These are phyloP conservation scores for Dipodomys stephensi DNA, from an alignment of 2,113 vertebrate genomes.

Conservation along the genomic window DNA sequence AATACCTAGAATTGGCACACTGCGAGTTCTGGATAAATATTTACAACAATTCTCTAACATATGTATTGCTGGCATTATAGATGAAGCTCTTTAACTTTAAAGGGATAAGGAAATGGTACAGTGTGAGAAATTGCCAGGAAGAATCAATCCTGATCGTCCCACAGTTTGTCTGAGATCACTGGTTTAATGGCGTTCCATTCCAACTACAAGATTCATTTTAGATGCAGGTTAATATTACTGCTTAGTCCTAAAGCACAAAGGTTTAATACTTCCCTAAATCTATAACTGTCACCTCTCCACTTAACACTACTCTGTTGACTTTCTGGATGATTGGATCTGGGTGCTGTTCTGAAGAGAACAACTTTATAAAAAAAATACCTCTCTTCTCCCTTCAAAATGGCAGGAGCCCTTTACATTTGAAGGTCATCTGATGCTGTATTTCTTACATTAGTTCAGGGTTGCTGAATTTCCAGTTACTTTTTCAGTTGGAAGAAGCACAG, in stretches of 20 bases:
- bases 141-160: not conserved
- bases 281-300: not conserved
- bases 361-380: constrained; percentile 8
- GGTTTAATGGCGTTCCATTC: not conserved
- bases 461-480: constrained; percentile 32
- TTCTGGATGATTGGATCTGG: not conserved
- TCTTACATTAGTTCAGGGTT: constrained; percentile 62
- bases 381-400: constrained; percentile 71
- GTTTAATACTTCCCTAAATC: not conserved
- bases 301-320: not conserved
- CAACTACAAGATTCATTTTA: not conserved
- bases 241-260: not conserved
- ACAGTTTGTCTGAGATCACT: accelerated
- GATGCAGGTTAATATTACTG: not conserved
- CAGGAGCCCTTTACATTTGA: constrained; percentile 71
- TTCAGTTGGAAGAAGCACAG: not conserved
- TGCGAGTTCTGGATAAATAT: not conserved
- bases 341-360: constrained; percentile 32
- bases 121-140: not conserved
- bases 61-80: not conserved
- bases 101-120: not conserved
- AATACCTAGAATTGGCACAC: not conserved
- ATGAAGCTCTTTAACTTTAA: not conserved
- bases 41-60: not conserved
- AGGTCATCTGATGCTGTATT: constrained; percentile 45